phyloP scores from a whole-genome alignment of 2,888 invertebrate species.

The Aproaerema taeniolella region DNA sequence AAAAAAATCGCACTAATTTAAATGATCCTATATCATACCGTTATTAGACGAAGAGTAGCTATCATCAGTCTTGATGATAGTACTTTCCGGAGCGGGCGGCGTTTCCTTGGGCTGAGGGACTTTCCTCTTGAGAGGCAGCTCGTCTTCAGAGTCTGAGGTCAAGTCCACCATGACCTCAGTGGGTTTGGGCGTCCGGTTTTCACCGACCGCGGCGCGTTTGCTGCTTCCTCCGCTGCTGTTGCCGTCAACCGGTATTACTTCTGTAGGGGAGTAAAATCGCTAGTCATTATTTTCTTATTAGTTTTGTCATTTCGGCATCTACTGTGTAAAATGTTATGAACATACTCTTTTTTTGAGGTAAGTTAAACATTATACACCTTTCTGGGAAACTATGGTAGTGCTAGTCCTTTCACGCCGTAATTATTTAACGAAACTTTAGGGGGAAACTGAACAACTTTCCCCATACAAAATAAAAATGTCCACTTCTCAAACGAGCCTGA shows the following conservation, averaged over 20 bases:
- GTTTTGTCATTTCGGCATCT: not conserved
- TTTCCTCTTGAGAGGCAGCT: constrained; percentile 81
- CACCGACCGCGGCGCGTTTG: constrained; percentile 62
- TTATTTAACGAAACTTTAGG: too few relatives aligned
- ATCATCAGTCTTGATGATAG: constrained; percentile 45
- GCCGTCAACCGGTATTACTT: constrained; percentile 68
- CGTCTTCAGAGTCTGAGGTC: constrained; percentile 86
- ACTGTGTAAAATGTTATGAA: too few relatives aligned
- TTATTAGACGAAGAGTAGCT: constrained; percentile 55
- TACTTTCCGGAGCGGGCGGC: constrained; percentile 50
- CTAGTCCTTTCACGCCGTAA: too few relatives aligned
- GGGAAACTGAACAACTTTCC: too few relatives aligned
- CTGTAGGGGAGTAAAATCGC: too few relatives aligned
- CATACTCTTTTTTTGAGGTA: not conserved
- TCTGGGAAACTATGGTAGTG: too few relatives aligned
- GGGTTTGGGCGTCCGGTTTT: constrained; percentile 53
- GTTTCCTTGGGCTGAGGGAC: constrained; percentile 54
- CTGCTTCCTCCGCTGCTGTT: constrained; percentile 27
- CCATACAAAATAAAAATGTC: too few relatives aligned
- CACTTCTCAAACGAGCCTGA: too few relatives aligned
- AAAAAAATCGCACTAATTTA: too few relatives aligned
- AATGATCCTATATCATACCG: constrained; percentile 28
- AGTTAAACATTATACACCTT: too few relatives aligned
- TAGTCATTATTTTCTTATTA: not conserved
- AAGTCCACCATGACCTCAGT: constrained; percentile 79